Percentiles rank a stretch among this genome's conserved stretches.
These are phyloP conservation scores for Antheraea mylitta DNA, from an alignment of 1,140 invertebrate genomes.

Conservation along the genomic window DNA sequence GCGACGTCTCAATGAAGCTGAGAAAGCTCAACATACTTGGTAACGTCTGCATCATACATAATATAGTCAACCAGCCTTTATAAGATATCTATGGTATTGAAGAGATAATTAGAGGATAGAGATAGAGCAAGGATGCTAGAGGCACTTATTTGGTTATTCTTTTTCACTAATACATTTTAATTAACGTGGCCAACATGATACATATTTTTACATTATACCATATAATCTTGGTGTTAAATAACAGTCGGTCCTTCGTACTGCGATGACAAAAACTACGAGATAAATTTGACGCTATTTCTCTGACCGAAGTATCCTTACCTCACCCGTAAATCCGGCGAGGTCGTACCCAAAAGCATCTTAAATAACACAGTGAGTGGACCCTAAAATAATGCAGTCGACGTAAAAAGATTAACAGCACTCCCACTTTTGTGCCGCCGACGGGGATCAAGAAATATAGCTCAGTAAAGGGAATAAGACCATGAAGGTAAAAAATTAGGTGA, in stretches of 20 bases:
- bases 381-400: conserved; percentile 52
- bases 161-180: too few relatives aligned
- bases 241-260: neutral
- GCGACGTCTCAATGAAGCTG: too few relatives aligned
- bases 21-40: too few relatives aligned
- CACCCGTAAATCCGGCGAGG: conserved; percentile 7
- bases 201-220: too few relatives aligned
- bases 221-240: neutral
- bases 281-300: neutral
- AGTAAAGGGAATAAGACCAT: conserved; percentile 27
- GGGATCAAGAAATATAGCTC: conserved; percentile 47
- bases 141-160: too few relatives aligned
- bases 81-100: too few relatives aligned
- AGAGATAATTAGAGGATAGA: too few relatives aligned
- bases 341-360: conserved; percentile 19
- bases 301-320: conserved; percentile 8
- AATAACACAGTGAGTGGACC: conserved; percentile 24
- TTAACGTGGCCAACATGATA: too few relatives aligned
- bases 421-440: conserved; percentile 45
- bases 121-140: too few relatives aligned
- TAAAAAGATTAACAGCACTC: conserved; percentile 51
- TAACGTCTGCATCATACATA: too few relatives aligned
- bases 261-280: neutral
- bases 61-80: too few relatives aligned
- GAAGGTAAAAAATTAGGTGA: conserved; percentile 21